A percentile compares a stretch with the other conserved stretches of the same genome.
Conservation (phyloP, 2,113 vertebrate genomes). For the Machaerirhynchus nigripectus region DNA sequence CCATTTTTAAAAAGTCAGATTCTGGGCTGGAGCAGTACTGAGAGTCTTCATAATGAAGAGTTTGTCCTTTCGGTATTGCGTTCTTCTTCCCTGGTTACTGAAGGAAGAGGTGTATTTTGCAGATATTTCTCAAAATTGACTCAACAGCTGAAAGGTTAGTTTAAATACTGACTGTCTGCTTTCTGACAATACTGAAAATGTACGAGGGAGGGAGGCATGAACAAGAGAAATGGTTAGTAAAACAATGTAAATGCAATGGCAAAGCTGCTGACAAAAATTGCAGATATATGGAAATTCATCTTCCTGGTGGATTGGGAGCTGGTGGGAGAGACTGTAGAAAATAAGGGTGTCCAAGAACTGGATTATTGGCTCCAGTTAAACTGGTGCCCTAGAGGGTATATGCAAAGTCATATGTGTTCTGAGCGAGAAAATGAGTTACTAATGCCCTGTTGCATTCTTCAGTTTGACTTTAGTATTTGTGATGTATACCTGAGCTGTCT, state of each 20-base stretch:
- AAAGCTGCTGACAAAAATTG: background rate
- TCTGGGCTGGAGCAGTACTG: background rate
- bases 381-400: background rate
- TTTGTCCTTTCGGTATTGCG: background rate
- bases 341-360: background rate
- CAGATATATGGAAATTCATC: background rate
- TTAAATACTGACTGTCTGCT: background rate
- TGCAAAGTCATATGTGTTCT: background rate
- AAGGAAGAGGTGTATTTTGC: background rate
- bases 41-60: background rate
- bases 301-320: fast-evolving
- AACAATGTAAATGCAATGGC: background rate
- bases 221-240: background rate
- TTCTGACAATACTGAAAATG: background rate
- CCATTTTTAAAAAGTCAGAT: background rate
- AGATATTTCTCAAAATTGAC: background rate
- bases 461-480: background rate
- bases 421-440: background rate
- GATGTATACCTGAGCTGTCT: background rate
- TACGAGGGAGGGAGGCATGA: background rate
- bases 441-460: background rate
- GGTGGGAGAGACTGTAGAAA: background rate
- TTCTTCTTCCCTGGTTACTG: background rate
- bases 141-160: background rate
- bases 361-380: background rate